Evolutionary conservation across 2,888 invertebrate species (phyloP), one percentile per base, ranked within the genome.

Genomic region (Thera obeliscata): DNA sequence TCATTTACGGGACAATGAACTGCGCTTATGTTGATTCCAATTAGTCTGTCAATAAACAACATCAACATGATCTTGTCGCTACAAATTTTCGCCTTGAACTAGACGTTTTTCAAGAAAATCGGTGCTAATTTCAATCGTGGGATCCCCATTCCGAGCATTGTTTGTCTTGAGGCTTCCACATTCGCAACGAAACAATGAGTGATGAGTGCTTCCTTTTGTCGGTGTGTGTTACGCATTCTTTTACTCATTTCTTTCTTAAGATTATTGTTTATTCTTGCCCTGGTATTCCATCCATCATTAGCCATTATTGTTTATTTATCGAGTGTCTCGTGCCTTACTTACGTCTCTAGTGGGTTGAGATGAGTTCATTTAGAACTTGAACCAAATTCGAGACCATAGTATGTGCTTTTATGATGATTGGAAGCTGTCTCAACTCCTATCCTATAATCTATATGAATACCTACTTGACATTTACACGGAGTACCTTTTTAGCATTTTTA

Each of bases 31-130:
- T 64, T 60, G 41, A 64, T 61, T 55, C 63, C 54, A 66, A 66
- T 61, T 60, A 65, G 57, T 61, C 36, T 59, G 52, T 22, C 58
- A 58, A 68, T 61, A 56, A 62, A 55, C 61, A 64, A 54, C 64
- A 60, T 67, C 56, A 61, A 59, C 61, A 69, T 65, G 60, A 69
- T 74, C 67, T 71, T 70, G 66, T 67, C 67, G 9, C 55, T 65
- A 66, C 56, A 59, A 66, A 70, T 67, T 70, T 69, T 68, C 67
- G 74, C 83, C 85, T 84, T 88, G 87, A 88, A 85, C 87, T 84
- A 87, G 85, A 83, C 84, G 82, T 81, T 70, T 66, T 78, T 72
- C 64, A 70, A 72, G 72, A 61, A 64, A 64, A 61, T 65, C 58
- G 52, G 61, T 58, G 57, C 36, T 68, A 80, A 78, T 77, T 78